Evolutionary conservation across 2,113 vertebrate genomes (phyloP).

Genomic region (Aptenodytes patagonicus): DNA sequence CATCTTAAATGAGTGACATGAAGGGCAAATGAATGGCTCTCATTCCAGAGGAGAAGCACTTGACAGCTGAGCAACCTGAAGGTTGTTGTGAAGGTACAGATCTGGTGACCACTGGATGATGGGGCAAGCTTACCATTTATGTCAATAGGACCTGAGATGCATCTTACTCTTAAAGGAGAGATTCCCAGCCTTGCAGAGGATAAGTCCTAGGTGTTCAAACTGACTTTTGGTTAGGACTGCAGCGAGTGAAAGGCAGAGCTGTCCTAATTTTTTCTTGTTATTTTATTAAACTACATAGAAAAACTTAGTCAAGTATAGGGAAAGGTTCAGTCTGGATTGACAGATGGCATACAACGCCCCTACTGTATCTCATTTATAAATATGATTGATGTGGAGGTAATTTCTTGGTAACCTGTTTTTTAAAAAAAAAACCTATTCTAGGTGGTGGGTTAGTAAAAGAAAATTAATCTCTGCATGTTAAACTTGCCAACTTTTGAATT

Average conservation of each 20-base stretch:
- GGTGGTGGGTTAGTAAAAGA: slow-evolving; percentile 66
- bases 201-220: neutral
- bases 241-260: neutral
- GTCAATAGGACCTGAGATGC: neutral
- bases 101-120: neutral
- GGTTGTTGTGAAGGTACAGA: neutral
- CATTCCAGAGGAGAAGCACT: neutral
- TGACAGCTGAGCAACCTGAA: slow-evolving; percentile 1
- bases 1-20: neutral
- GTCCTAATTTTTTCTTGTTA: neutral
- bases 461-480: slow-evolving; percentile 73
- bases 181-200: neutral
- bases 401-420: slow-evolving; percentile 64
- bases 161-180: neutral
- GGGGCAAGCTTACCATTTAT: neutral
- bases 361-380: slow-evolving; percentile 53
- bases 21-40: neutral
- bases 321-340: slow-evolving; percentile 50
- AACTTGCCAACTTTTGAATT: slow-evolving; percentile 75
- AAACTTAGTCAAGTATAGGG: slow-evolving; percentile 28
- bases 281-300: slow-evolving; percentile 31
- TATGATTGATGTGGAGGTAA: slow-evolving; percentile 67
- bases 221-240: neutral
- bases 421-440: slow-evolving; percentile 41
- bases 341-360: slow-evolving; percentile 56